Percentiles rank a stretch among this genome's conserved stretches.
Evolutionary conservation across 2,888 invertebrate species (phyloP).

Genomic region (Branchellion lobata): DNA sequence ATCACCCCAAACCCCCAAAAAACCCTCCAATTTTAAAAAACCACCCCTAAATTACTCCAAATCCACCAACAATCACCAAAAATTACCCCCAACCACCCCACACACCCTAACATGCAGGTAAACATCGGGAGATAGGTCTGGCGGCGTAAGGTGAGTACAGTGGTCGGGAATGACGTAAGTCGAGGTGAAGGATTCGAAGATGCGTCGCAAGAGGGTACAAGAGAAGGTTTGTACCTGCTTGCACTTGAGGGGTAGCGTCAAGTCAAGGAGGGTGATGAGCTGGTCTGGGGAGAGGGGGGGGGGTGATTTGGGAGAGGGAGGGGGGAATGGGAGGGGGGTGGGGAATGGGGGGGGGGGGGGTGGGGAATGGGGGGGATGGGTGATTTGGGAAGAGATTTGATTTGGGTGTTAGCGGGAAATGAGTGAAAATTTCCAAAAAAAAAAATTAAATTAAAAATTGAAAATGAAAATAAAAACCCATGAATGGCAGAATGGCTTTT

Average conservation of each 20-base stretch:
- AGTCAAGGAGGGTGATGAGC: constrained; percentile 71
- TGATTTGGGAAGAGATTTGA: too few relatives aligned
- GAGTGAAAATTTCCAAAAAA: too few relatives aligned
- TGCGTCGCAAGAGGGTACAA: constrained; percentile 69
- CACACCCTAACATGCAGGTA: constrained; percentile 71
- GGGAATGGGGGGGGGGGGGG: too few relatives aligned
- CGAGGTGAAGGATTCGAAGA: constrained; percentile 67
- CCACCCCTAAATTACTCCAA: constrained; percentile 57
- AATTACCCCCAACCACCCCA: too few relatives aligned
- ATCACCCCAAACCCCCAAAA: neutral
- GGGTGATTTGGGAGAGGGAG: constrained; percentile 68
- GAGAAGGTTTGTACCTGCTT: constrained; percentile 71
- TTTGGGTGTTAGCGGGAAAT: too few relatives aligned
- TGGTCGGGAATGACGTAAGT: constrained; percentile 68
- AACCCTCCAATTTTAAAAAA: neutral
- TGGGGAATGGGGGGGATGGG: too few relatives aligned
- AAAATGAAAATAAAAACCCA: too few relatives aligned
- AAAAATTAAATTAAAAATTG: too few relatives aligned
- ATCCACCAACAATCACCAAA: neutral
- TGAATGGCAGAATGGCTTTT: neutral
- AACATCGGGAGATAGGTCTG: too few relatives aligned
- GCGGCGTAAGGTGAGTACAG: too few relatives aligned
- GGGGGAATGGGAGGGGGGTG: too few relatives aligned
- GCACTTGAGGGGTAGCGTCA: constrained; percentile 72
- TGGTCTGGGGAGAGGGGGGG: constrained; percentile 71